A percentile compares a stretch with the other conserved stretches of the same genome.
phyloP scores from a whole-genome alignment of 2,113 vertebrate genomes.

The Zootoca vivipara region DNA sequence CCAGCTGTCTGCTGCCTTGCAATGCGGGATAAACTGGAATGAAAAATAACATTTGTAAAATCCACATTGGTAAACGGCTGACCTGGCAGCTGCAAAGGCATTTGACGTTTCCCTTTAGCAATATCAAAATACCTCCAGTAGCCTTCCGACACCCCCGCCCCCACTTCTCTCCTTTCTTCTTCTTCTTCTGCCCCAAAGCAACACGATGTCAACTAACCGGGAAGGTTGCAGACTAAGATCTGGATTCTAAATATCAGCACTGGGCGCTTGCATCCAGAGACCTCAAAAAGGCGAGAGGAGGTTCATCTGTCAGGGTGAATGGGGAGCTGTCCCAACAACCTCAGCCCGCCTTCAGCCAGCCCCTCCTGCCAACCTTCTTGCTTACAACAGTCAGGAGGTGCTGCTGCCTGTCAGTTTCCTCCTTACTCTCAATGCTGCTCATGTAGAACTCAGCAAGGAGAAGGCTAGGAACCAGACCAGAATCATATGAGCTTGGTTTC shows the following conservation, averaged over 20 bases:
- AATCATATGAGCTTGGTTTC: no score
- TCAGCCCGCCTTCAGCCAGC: no score
- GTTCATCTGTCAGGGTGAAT: no score
- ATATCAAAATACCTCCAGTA: slow-evolving; percentile 38
- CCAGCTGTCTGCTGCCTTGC: slow-evolving; percentile 37
- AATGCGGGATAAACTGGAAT: background rate
- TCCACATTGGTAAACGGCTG: slow-evolving; percentile 39
- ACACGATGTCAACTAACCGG: slow-evolving; percentile 10
- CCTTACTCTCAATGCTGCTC: no score
- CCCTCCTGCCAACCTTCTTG: no score
- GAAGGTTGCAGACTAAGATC: slow-evolving; percentile 6
- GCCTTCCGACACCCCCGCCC: background rate
- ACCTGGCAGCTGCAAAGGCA: slow-evolving; percentile 29
- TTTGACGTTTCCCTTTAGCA: slow-evolving; percentile 37
- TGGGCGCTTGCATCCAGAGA: background rate
- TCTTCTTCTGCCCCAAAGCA: slow-evolving; percentile 25
- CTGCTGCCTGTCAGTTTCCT: no score
- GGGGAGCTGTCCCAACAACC: no score
- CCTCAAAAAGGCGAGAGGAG: background rate
- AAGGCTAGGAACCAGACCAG: no score
- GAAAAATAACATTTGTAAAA: slow-evolving; percentile 24
- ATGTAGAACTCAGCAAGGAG: no score
- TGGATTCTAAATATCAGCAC: background rate
- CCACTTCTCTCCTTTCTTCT: background rate
- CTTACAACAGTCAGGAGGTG: no score